phyloP scores from a whole-genome alignment of 2,888 invertebrate species.

The Oscheius sp. region DNA sequence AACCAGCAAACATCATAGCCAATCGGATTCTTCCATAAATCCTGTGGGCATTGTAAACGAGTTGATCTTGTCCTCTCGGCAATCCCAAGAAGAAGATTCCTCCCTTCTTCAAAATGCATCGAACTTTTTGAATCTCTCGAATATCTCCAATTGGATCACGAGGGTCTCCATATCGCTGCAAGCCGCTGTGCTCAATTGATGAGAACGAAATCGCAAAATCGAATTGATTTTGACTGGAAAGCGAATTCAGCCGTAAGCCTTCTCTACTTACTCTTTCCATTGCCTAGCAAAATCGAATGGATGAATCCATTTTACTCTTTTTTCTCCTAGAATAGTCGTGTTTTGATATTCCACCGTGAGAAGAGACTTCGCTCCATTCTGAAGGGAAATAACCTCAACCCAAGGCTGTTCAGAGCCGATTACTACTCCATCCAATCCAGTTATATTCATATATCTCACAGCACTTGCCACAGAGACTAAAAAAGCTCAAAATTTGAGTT shows the following conservation, averaged over 20 bases:
- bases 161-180: conserved; percentile 43
- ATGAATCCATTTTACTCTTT: conserved; percentile 30
- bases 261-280: conserved; percentile 19
- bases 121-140: conserved; percentile 35
- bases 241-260: not conserved
- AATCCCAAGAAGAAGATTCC: conserved; percentile 35
- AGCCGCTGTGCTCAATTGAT: conserved; percentile 43
- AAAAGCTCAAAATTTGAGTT: not conserved
- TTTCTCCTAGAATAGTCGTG: conserved; percentile 25
- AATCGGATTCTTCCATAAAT: conserved; percentile 16
- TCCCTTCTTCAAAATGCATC: conserved; percentile 33
- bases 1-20: conserved; percentile 19
- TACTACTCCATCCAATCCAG: conserved; percentile 29
- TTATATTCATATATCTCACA: conserved; percentile 24
- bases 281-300: conserved; percentile 32
- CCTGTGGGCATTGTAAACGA: conserved; percentile 18
- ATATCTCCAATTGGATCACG: conserved; percentile 43
- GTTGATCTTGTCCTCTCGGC: conserved; percentile 17
- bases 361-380: conserved; percentile 13
- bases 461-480: conserved; percentile 34
- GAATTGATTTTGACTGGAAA: conserved; percentile 9
- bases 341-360: conserved; percentile 39
- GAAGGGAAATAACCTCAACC: conserved; percentile 36
- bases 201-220: conserved; percentile 43
- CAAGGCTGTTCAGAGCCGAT: conserved; percentile 44